These are phyloP conservation scores for Paratilapia polleni DNA, from an alignment of 2,113 vertebrate genomes.

Conservation along the genomic window DNA sequence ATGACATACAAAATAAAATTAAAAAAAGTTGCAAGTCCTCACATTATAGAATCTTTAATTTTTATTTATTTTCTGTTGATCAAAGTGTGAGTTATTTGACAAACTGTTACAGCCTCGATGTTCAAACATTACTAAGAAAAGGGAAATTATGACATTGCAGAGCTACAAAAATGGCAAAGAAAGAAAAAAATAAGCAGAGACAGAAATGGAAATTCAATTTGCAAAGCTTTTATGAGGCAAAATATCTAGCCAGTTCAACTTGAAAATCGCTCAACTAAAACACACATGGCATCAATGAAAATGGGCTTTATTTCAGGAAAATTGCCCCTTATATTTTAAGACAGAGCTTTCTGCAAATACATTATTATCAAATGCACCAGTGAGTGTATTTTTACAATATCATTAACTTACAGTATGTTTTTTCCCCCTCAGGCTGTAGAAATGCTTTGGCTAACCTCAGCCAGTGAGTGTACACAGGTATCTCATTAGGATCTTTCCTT, in stretches of 20 bases:
- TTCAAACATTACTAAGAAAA: background rate
- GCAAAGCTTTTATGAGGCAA: slow-evolving; percentile 23
- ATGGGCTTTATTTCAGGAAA: slow-evolving; percentile 15
- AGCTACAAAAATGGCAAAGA: background rate
- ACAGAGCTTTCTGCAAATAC: background rate
- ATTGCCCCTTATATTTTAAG: slow-evolving; percentile 20
- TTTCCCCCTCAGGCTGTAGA: background rate
- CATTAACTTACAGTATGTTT: background rate
- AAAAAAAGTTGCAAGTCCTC: background rate
- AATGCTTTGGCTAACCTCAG: slow-evolving; percentile 11
- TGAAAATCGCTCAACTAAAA: slow-evolving; percentile 37
- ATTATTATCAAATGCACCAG: background rate
- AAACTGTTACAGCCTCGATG: background rate
- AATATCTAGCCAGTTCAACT: slow-evolving; percentile 24
- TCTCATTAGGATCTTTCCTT: slow-evolving; percentile 57
- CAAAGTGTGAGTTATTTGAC: background rate
- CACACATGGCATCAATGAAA: slow-evolving; percentile 21
- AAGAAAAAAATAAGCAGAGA: background rate
- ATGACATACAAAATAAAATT: background rate
- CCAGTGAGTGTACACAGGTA: slow-evolving; percentile 45
- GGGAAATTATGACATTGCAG: background rate
- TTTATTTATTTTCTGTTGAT: background rate
- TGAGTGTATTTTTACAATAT: slow-evolving; percentile 4
- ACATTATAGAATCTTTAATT: background rate
- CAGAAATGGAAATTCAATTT: slow-evolving; percentile 26